phyloP scores from a whole-genome alignment of 2,113 vertebrate genomes.

The Nibea albiflora region DNA sequence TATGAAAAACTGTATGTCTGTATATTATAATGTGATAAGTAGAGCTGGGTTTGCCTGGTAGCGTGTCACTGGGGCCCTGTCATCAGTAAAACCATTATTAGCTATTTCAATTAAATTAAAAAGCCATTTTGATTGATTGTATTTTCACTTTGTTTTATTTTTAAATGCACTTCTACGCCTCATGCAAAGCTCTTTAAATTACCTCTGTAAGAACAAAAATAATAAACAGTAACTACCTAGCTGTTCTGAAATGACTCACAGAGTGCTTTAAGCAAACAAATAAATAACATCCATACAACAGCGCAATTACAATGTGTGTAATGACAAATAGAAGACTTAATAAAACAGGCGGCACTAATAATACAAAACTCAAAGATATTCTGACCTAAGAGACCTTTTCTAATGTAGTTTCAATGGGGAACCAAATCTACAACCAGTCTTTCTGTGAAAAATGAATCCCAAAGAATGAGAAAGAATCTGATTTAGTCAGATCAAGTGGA shows the following conservation, averaged over 20 bases:
- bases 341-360: no score
- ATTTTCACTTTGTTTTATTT: not conserved
- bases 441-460: not conserved
- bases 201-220: no score
- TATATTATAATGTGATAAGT: not conserved
- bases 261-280: slow-evolving; percentile 6
- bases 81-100: not conserved
- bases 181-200: not conserved
- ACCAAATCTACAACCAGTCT: not conserved
- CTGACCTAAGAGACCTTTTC: not conserved
- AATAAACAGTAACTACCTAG: not conserved
- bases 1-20: not conserved
- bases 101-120: not conserved
- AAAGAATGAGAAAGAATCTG: no score
- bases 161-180: not conserved
- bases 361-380: not conserved
- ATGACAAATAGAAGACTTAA: not conserved
- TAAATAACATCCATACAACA: not conserved
- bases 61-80: not conserved
- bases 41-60: no score
- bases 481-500: not conserved
- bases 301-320: not conserved
- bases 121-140: not conserved
- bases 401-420: not conserved
- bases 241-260: slow-evolving; percentile 17